Percentiles rank a stretch among this genome's conserved stretches.
Evolutionary conservation across 2,888 invertebrate genomes (phyloP).

Genomic region (Muschampia plurimacula): DNA sequence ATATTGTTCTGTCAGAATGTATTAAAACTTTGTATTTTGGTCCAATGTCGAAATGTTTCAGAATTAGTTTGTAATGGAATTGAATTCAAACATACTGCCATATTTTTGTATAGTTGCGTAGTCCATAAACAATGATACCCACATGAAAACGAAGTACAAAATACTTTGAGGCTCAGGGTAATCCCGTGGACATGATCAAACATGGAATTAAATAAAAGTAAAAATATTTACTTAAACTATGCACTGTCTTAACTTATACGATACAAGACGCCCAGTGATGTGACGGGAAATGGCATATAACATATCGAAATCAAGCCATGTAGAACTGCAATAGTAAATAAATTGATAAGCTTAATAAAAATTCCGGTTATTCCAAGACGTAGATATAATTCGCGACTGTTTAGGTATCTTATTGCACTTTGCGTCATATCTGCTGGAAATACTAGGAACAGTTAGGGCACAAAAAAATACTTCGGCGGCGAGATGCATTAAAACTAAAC

Average conservation of each 20-base stretch:
- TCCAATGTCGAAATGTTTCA: slow-evolving; percentile 51
- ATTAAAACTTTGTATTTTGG: slow-evolving; percentile 49
- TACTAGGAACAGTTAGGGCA: not conserved
- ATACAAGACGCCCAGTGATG: not conserved
- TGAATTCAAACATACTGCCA: slow-evolving; percentile 82
- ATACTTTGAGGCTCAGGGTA: slow-evolving; percentile 43
- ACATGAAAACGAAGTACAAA: slow-evolving; percentile 63
- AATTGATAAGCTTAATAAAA: slow-evolving; percentile 29
- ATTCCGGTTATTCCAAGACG: slow-evolving; percentile 5
- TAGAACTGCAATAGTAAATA: slow-evolving; percentile 36
- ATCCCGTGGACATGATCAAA: slow-evolving; percentile 37
- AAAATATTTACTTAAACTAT: not conserved
- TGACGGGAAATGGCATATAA: slow-evolving; percentile 14
- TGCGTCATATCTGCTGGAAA: slow-evolving; percentile 1
- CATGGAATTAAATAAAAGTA: slow-evolving; percentile 9
- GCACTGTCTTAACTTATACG: not conserved
- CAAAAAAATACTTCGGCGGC: not conserved
- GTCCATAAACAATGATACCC: slow-evolving; percentile 58
- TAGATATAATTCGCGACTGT: not conserved
- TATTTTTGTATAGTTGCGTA: slow-evolving; percentile 66
- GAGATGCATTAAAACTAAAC: not conserved
- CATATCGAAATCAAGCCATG: slow-evolving; percentile 28
- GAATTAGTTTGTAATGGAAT: slow-evolving; percentile 71
- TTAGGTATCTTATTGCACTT: slow-evolving; percentile 12
- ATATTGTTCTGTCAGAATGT: slow-evolving; percentile 53